A percentile compares a stretch with the other conserved stretches of the same genome.
These are phyloP conservation scores for Ichneumon xanthorius DNA, from an alignment of 2,888 invertebrate species.

Conservation along the genomic window DNA sequence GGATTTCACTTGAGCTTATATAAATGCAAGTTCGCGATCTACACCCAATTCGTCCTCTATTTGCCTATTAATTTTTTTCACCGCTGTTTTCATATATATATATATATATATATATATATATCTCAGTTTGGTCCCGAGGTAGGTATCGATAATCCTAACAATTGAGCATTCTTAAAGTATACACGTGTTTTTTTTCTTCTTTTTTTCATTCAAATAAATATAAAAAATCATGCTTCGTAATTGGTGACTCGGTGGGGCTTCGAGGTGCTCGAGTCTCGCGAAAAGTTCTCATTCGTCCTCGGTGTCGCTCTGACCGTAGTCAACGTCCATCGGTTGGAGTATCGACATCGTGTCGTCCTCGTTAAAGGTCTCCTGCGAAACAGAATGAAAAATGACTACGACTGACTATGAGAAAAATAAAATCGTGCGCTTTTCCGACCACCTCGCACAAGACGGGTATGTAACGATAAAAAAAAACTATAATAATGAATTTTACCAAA, in stretches of 20 bases:
- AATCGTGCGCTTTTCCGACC: not conserved
- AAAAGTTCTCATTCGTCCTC: conserved; percentile 75
- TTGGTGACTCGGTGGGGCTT: not conserved
- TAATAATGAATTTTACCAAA: not conserved
- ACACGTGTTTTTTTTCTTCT: not conserved
- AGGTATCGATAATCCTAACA: conserved; percentile 61
- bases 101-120: not conserved
- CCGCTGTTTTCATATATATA: not conserved
- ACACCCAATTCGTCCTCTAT: conserved; percentile 41
- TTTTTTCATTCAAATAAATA: conserved; percentile 57
- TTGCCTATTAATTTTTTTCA: not conserved
- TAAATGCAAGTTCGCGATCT: conserved; percentile 67
- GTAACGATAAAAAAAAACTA: not conserved
- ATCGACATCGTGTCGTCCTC: conserved; percentile 78
- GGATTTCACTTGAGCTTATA: conserved; percentile 67
- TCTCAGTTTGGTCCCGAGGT: conserved; percentile 23
- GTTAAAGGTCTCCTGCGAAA: conserved; percentile 80
- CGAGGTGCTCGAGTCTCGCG: not conserved
- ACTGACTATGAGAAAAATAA: not conserved
- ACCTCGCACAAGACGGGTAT: not conserved
- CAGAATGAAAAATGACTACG: conserved; percentile 30
- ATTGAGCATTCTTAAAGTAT: conserved; percentile 49
- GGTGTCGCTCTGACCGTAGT: conserved; percentile 78
- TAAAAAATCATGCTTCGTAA: conserved; percentile 14
- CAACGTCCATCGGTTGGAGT: conserved; percentile 76